Percentiles rank a stretch among this genome's conserved stretches.
Conservation (phyloP, 1,140 invertebrate species). For the Platorchestia sp. region DNA sequence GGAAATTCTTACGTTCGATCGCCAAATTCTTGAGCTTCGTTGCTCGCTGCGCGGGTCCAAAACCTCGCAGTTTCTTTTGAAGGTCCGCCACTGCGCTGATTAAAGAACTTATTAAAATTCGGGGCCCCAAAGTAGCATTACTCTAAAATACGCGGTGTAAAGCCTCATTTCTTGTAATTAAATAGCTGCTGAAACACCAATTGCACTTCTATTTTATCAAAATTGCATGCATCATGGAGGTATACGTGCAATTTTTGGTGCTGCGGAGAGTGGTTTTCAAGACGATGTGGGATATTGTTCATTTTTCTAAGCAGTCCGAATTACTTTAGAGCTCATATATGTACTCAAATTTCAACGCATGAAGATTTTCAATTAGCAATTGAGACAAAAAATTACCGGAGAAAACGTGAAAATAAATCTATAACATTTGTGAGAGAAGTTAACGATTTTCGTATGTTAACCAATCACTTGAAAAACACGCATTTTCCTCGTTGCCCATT, state of each 20-base stretch:
- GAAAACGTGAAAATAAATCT: neutral
- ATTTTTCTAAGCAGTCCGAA: neutral
- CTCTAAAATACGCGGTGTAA: neutral
- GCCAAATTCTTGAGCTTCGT: neutral
- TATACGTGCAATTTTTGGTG: neutral
- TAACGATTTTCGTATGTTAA: neutral
- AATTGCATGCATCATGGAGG: neutral
- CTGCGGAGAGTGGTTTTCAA: neutral
- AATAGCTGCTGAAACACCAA: neutral
- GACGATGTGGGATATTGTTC: neutral
- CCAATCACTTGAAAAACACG: neutral
- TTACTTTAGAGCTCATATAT: neutral
- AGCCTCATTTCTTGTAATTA: neutral
- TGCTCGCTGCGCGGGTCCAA: neutral
- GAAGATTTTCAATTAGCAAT: too few species aligned
- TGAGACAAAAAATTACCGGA: neutral
- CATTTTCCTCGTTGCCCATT: neutral
- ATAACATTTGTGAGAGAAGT: neutral
- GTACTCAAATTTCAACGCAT: neutral
- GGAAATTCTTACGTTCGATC: conserved; percentile 14
- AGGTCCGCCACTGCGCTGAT: neutral
- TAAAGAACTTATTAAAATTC: conserved; percentile 1
- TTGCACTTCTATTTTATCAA: neutral
- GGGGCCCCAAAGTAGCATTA: neutral
- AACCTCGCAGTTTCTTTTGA: neutral